Evolutionary conservation across 2,797 vertebrate genomes (phyloP), one percentile per base, ranked within the genome.

Genomic region (Girardinus metallicus): DNA sequence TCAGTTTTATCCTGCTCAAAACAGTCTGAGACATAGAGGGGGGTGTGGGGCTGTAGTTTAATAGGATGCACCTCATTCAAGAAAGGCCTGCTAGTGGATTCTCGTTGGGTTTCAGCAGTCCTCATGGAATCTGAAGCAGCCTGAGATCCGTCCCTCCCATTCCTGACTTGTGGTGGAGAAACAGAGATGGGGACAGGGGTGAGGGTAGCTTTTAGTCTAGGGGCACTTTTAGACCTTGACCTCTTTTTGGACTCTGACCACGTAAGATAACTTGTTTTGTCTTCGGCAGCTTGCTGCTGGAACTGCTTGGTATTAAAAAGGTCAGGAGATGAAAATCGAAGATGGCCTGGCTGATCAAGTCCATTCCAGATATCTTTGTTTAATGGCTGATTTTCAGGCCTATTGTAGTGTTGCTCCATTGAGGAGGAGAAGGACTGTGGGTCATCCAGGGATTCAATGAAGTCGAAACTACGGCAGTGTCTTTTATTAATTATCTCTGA

Each of bases 401-500:
- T 95, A 23, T 94, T 93, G 80, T 90, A 94, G 43, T 94, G 84
- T 18, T 87, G 95, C 86, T 97, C 97, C 96, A 96, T 97, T 53
- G 94, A 88, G 0, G 87, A 83, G 4, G 94, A 84, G 8, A 95
- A 87, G 77, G 96, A 91, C 83, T 96, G 94, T 12, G 95, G 96
- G 73, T 97, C 97, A 92, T 99, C 98, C 84, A 99, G 93, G 5
- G 97, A 97, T 94, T 99, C 98, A 0, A 99, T 96, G 80, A 97
- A 99, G 95, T 99, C 98, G 60, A 99, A 99, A 94, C 98, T 99
- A 88, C 98, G 96, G 85, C 98, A 99, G 26, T 99, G 98, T 93
- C 98, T 97, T 94, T 99, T 99, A 95, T 98, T 98, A 90, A 98
- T 97, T 86, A 94, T 96, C 94, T 96, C 96, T 75, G 96, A 94